Percentiles rank a stretch among this genome's conserved stretches.
Evolutionary conservation across 2,113 vertebrate species (phyloP).

Genomic region (Grus americana): DNA sequence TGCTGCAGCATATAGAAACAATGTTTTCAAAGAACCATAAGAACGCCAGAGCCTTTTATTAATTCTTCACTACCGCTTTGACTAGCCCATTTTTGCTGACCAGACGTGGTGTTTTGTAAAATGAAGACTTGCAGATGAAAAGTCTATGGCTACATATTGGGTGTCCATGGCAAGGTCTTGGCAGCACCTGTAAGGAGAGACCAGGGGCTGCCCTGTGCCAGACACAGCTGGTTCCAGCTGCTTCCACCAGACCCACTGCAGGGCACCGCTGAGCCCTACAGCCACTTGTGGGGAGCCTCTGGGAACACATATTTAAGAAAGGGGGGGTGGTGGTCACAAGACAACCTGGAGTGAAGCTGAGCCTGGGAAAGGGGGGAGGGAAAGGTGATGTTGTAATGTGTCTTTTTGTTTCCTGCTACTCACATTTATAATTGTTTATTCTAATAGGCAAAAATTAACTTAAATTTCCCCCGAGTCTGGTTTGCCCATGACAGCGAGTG

Average conservation of each 20-base stretch:
- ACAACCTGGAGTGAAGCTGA: not conserved
- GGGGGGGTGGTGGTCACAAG: not conserved
- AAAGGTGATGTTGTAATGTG: not conserved
- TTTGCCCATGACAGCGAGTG: not conserved
- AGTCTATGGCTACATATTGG: not conserved
- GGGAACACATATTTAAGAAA: not conserved
- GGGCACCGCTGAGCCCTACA: not conserved
- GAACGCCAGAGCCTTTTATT: not conserved
- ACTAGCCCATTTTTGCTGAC: not conserved
- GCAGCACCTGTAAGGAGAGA: not conserved
- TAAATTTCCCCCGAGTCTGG: not conserved
- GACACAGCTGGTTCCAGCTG: not conserved
- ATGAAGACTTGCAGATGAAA: not conserved
- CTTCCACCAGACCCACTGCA: not conserved
- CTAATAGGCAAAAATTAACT: not conserved
- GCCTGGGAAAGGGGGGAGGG: not conserved
- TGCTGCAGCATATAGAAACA: not conserved
- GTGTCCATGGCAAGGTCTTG: not conserved
- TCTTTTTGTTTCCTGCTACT: not conserved
- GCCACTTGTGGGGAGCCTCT: not conserved
- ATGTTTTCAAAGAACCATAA: not conserved
- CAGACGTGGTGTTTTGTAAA: not conserved
- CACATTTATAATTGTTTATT: not conserved
- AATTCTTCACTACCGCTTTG: not conserved
- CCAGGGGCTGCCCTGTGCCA: fast-evolving